Base-by-base conservation (phyloP, 2,888 invertebrate genomes). In the Pantelozetes paolii region DNA sequence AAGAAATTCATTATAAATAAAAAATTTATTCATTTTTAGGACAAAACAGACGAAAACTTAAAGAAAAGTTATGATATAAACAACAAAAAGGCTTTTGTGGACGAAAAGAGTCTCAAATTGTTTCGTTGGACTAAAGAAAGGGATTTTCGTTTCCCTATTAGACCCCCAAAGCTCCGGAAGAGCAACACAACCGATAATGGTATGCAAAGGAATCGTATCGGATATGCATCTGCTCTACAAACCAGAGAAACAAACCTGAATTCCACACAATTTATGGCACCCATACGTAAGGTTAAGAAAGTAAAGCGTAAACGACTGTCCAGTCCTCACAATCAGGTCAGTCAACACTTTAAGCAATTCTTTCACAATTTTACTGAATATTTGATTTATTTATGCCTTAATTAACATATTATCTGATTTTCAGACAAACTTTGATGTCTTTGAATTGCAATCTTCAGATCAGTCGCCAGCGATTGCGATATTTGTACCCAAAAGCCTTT, bases 201-300 rank as follows among this genome's bases (percentile, higher is more conserved):
- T 23, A 9, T 23, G 13, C 30, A 59, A 8, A 59, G 30, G 28
- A 18, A 18, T 18, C 69, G 69, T 45, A 69, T 69, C 40, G 69
- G 69, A 42, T 69, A 69, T 28, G 69, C 69, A 23, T 45, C 45
- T 69, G 69, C 69, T 69, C 42, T 69, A 26, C 69, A 69, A 18
- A 69, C 69, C 40, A 40, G 69, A 40, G 45, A 69, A 69, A 69
- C 45, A 28, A 28, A 40, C 23, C 8, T 40, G 20, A 64, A 64
- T 64, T 23, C 42, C 0, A 64, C 62, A 2, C 54, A 6, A 54
- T 20, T 64, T 11, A 20, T 18, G 26, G 26, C 20, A 69, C 18
- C 69, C n/a, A 45, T 69, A 45, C 69, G 45, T 26, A 69, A 69
- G 45, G 45, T 69, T 2, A 69, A 18, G 26, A 69, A 69, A 28